Base-by-base conservation (phyloP, 53 echinoderm and acorn worm species). In the Antedon mediterranea region DNA sequence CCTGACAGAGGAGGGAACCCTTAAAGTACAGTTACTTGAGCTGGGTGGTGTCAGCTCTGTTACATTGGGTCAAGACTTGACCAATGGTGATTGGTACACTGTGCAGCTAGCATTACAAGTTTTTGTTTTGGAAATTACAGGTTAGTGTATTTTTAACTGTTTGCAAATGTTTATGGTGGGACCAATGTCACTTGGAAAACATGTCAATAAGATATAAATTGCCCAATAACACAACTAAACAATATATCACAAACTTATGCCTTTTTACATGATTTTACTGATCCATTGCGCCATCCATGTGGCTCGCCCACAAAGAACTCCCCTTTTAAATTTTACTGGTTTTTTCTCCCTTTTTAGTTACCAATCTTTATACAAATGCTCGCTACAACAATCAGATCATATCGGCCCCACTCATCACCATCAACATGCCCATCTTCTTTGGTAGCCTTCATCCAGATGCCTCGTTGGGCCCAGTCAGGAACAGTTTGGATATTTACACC, bases 1-100 rank as follows among this genome's bases (percentile, higher is more conserved):
- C 11, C 82, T 92, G 74, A 77, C 77, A 30, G 83, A 82, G 30
- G 90, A 84, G 72, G 77, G 86, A 42, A 81, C 98, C 29, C 43
- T 98, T 34, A 74, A 83, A 30, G 80, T 90, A 7, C 43, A 77
- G 34, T 83, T 98, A 26, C 43, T 98, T 74, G 86, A 85, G 72
- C 81, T 85, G 4, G 92, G 92, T 13, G 85, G 90, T 0, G 92
- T 98, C 13, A 71, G 87, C 74, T 79, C 82, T 28, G 82, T 80
- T 30, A 85, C 83, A 43, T 79, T 88, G 33, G 86, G 87, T 20
- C 15, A 76, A 13, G 85, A 86, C 71, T 26, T 98, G 34, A 85
- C 86, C 13, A 79, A 86, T 76, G 98, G 98, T 9, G 77, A 84
- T 78, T 98, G 98, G 98, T 89, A 88, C 79, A 72, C 75, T 32